Evolutionary conservation across 2,797 vertebrate genomes (phyloP), one percentile per base, ranked within the genome.

Genomic region (Oreonectes daqikongensis): DNA sequence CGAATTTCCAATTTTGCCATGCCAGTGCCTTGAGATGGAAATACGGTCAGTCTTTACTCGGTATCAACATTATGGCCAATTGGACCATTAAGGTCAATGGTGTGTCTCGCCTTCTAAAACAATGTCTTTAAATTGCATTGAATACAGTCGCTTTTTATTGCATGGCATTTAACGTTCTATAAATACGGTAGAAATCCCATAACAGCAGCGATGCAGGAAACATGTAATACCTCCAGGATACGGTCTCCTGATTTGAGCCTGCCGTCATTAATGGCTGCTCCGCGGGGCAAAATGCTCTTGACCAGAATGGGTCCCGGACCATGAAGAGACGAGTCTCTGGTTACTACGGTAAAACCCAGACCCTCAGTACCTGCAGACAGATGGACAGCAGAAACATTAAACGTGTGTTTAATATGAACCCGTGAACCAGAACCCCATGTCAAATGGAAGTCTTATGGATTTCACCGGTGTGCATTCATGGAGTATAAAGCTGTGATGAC

Each of bases 291-390:
- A 89, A 98, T 98, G 81, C 95, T 98, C 91, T 98, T 99, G 71
- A 99, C 95, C 88, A 98, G 92, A 90, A 98, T 98, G 0, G 97
- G 97, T 18, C 95, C 96, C 0, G 95, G 95, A 28, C 94, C 95
- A 1, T 96, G 95, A 18, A 93, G 86, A 5, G 94, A 88, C n/a
- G 95, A 93, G 83, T 99, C 97, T 86, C 95, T 91, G 75, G 97
- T 98, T 30, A 98, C 97, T 82, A 99, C 96, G 0, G 97, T 98
- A 89, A 98, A 98, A 81, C 97, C 97, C 82, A 98, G 93, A 64
- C 97, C 97, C 82, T 98, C 97, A 0, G 91, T 57, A 79, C 96
- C 97, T 99, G 90, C 0, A 46, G 46, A 26, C 4, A 24, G 53
- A 8, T 60, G 42, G 24, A 38, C 15, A 40, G n/a, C 44, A 83